These are phyloP conservation scores for Lycocerus yunnanus DNA, from an alignment of 2,888 invertebrate genomes.

Conservation along the genomic window DNA sequence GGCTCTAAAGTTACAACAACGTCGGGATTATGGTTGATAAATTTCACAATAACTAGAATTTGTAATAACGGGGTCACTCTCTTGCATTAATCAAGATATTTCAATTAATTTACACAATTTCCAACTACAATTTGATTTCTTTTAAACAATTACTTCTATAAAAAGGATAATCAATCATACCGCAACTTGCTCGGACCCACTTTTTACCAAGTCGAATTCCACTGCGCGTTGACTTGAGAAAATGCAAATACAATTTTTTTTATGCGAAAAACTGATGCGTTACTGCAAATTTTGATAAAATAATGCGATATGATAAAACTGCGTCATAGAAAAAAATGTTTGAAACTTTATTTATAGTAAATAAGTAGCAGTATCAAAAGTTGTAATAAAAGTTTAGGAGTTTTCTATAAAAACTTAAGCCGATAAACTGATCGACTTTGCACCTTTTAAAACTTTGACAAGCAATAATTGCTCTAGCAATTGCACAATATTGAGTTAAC, in stretches of 20 bases:
- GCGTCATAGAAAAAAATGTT: background rate
- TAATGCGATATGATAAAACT: background rate
- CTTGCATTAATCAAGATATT: background rate
- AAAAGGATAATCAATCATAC: too few relatives aligned
- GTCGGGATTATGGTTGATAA: background rate
- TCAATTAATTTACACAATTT: background rate
- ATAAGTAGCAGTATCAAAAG: background rate
- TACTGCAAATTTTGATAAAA: background rate
- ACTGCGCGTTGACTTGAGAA: background rate
- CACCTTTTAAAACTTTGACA: background rate
- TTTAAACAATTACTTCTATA: too few relatives aligned
- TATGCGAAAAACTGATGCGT: background rate
- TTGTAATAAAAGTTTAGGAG: background rate
- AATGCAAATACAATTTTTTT: background rate
- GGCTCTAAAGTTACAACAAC: background rate
- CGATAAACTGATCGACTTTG: background rate
- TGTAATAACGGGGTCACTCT: background rate
- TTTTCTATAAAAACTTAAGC: background rate
- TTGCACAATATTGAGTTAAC: too few relatives aligned
- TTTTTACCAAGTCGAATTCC: background rate
- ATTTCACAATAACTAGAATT: background rate
- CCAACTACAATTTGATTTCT: background rate
- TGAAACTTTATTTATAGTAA: background rate
- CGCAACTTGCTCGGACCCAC: too few relatives aligned
- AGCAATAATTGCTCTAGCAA: too few relatives aligned